phyloP scores from a whole-genome alignment of 2,888 invertebrate species.

The Omphaloscelis lunosa region DNA sequence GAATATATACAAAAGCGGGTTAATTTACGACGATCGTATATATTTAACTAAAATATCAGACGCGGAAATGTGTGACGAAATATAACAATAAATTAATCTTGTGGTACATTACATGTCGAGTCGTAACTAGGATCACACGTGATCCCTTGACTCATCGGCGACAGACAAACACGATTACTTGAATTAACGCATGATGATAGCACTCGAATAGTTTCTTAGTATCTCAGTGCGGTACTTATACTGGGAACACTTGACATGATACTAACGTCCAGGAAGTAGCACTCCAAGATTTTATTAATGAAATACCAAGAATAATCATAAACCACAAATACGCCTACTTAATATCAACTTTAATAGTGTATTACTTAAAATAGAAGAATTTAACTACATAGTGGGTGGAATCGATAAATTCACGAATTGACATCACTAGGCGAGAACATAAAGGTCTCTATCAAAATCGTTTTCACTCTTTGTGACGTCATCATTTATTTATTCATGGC shows the following conservation, averaged over 20 bases:
- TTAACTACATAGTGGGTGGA: constrained; percentile 49
- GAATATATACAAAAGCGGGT: constrained; percentile 61
- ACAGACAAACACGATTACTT: constrained; percentile 72
- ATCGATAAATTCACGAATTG: constrained; percentile 25
- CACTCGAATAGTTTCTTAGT: constrained; percentile 73
- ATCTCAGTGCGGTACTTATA: constrained; percentile 55
- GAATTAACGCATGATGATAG: constrained; percentile 74
- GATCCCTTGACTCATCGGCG: constrained; percentile 73
- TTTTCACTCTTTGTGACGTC: constrained; percentile 16
- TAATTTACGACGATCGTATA: constrained; percentile 66
- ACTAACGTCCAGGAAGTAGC: constrained; percentile 56
- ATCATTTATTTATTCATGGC: neutral
- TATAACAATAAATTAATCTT: constrained; percentile 67
- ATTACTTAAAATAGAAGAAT: constrained; percentile 42
- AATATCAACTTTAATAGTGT: constrained; percentile 30
- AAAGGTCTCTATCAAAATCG: constrained; percentile 9
- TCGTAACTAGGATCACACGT: constrained; percentile 65
- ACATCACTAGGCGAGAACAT: constrained; percentile 8
- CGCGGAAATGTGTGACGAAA: constrained; percentile 70
- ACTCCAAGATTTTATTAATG: constrained; percentile 45
- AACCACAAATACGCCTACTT: constrained; percentile 45
- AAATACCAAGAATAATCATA: constrained; percentile 31
- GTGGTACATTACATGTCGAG: constrained; percentile 56
- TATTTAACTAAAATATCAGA: constrained; percentile 72
- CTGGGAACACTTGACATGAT: constrained; percentile 54